Evolutionary conservation across 2,888 invertebrate species (phyloP).

Genomic region (Drosophila planitibia): DNA sequence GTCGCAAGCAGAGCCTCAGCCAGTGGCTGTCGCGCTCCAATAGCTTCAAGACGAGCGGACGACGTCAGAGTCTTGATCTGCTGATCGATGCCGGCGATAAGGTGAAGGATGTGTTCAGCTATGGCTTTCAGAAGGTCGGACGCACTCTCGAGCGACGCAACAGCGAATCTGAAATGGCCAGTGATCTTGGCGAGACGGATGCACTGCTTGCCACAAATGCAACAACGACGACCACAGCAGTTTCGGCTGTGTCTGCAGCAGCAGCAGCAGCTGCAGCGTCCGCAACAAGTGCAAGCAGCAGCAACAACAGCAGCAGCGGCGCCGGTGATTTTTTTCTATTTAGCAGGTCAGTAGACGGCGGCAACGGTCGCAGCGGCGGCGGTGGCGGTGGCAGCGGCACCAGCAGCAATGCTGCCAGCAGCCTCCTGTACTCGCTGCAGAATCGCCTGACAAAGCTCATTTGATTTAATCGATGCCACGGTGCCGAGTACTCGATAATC

Average conservation of each 20-base stretch:
- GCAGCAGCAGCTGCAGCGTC: constrained; percentile 15
- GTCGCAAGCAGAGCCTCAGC: constrained; percentile 82
- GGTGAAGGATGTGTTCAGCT: constrained; percentile 92
- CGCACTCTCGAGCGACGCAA: constrained; percentile 90
- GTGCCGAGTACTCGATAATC: constrained; percentile 20
- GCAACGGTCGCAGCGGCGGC: constrained; percentile 36
- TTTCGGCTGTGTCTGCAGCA: constrained; percentile 15
- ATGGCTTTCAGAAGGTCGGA: constrained; percentile 91
- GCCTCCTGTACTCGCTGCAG: constrained; percentile 80
- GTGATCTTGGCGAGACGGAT: constrained; percentile 73
- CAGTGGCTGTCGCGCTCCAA: constrained; percentile 85
- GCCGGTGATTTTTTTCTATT: constrained; percentile 84
- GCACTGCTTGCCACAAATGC: constrained; percentile 46
- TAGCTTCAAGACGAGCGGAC: constrained; percentile 83
- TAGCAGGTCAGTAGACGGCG: constrained; percentile 83
- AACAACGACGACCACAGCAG: constrained; percentile 5
- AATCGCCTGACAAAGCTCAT: constrained; percentile 82
- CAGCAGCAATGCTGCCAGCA: constrained; percentile 33
- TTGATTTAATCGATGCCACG: constrained; percentile 51
- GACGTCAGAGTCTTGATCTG: constrained; percentile 91
- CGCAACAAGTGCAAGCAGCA: constrained; percentile 11
- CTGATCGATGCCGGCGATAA: constrained; percentile 92
- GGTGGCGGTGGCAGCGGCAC: constrained; percentile 16
- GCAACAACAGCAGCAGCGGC: constrained; percentile 33
- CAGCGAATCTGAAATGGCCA: constrained; percentile 88